A percentile compares a stretch with the other conserved stretches of the same genome.
Evolutionary conservation across 2,888 invertebrate species (phyloP).

Genomic region (Liposcelis brunnea): DNA sequence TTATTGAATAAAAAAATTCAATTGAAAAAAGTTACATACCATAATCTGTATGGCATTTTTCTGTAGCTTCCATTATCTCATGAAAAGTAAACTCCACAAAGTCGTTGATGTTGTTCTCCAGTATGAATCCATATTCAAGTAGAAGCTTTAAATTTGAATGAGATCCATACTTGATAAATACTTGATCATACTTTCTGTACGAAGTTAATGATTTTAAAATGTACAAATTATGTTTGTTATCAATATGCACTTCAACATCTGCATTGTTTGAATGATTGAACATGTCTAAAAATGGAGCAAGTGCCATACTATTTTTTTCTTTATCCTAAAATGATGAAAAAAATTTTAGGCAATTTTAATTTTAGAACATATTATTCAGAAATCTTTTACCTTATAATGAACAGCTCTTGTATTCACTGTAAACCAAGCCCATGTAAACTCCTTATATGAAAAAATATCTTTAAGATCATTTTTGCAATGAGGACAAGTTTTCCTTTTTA

Average conservation of each 20-base stretch:
- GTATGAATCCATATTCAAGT: slow-evolving; percentile 72
- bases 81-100: slow-evolving; percentile 40
- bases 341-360: neutral
- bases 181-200: slow-evolving; percentile 47
- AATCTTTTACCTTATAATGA: slow-evolving; percentile 25
- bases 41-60: slow-evolving; percentile 7
- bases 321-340: neutral
- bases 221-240: slow-evolving; percentile 28
- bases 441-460: slow-evolving; percentile 33
- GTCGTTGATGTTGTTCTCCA: slow-evolving; percentile 49
- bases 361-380: neutral
- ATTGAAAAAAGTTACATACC: no score
- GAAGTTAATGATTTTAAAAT: slow-evolving; percentile 33
- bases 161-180: slow-evolving; percentile 78
- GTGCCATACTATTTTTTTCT: slow-evolving; percentile 38
- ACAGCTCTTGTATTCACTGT: slow-evolving; percentile 75
- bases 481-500: slow-evolving; percentile 20
- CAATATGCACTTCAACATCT: slow-evolving; percentile 32
- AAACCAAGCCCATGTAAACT: slow-evolving; percentile 65
- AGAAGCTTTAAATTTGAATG: slow-evolving; percentile 67
- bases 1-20: no score
- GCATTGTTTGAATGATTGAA: slow-evolving; percentile 61
- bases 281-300: slow-evolving; percentile 76
- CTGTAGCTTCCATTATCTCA: slow-evolving; percentile 26
- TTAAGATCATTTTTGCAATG: slow-evolving; percentile 28